Evolutionary conservation across 2,888 invertebrate species (phyloP), one percentile per base, ranked within the genome.

Genomic region (Beris chalybata): DNA sequence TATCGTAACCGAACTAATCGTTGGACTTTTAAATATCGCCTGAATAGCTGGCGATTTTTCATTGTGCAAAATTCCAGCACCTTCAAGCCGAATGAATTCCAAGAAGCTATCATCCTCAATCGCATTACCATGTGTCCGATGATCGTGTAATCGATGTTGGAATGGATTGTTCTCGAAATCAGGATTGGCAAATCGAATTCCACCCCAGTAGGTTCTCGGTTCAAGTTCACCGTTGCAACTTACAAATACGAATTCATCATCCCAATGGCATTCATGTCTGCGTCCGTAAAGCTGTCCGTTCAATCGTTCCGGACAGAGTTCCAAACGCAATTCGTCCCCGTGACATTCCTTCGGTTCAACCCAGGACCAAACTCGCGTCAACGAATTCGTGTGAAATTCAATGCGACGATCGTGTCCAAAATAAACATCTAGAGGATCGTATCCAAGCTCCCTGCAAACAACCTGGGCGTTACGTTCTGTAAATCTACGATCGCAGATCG

Each of bases 391-490:
- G 78, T 95, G 94, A 74, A 91, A 92, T 77, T 96, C 95, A 70
- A 93, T 89, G 71, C 96, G 83, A 4, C 89, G 86, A 72, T 92
- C 95, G 73, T 91, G 89, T 38, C 92, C 89, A 71, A 97, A 92
- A 76, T 91, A 93, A 0, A 93, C 90, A 77, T 96, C 95, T 32
- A 95, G 85, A 0, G 92, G 88, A 78, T 95, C 93, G 74, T 90
- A 90, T 7, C 96, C 96, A 53, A 99, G 81, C 78, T 97, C 94
- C 29, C 94, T 85, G 76, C 99, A 99, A 0, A 97, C 95, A 0
- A 98, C 97, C 83, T 96, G 92, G 4, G 96, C 97, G 77, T 97
- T 98, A 74, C 97, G 86, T 78, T 97, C 95, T 0, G 97, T 97
- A 78, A 99, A 99, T 67, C 95, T 86, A 53, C 86, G 86, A 79